phyloP scores from a whole-genome alignment of 2,888 invertebrate genomes.

The Beris chalybata region DNA sequence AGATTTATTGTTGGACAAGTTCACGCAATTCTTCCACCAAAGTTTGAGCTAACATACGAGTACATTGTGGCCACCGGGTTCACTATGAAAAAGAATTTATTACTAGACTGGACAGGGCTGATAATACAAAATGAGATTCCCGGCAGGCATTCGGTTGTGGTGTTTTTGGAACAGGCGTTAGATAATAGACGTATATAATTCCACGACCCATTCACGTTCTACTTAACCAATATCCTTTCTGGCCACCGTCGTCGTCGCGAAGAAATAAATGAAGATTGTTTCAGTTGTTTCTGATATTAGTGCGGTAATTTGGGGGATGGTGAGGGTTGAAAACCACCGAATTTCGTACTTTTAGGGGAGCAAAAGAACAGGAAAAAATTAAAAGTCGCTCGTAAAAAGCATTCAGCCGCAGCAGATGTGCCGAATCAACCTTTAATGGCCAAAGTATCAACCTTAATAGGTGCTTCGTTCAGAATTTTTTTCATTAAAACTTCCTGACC shows the following conservation, averaged over 20 bases:
- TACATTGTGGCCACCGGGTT: background rate
- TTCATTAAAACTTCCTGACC: constrained; percentile 35
- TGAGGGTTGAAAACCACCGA: constrained; percentile 4
- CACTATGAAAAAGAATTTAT: constrained; percentile 19
- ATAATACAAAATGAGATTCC: constrained; percentile 14
- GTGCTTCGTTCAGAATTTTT: constrained; percentile 34
- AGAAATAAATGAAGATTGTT: background rate
- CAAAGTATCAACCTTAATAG: constrained; percentile 38
- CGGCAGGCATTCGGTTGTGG: background rate
- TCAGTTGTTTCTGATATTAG: constrained; percentile 4
- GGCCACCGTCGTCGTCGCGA: too few species aligned
- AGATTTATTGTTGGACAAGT: constrained; percentile 36
- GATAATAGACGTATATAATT: too few species aligned
- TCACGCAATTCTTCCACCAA: constrained; percentile 31
- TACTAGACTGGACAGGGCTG: constrained; percentile 12
- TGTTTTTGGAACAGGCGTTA: too few species aligned
- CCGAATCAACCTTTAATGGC: constrained; percentile 38
- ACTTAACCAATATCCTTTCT: too few species aligned
- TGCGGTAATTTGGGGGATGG: constrained; percentile 17
- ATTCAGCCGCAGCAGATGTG: constrained; percentile 38
- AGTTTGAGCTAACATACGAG: constrained; percentile 8
- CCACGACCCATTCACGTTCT: too few species aligned
- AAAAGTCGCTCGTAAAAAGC: constrained; percentile 33
- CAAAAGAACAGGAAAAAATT: too few species aligned
- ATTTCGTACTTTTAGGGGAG: too few species aligned